Conservation (phyloP, 2,888 invertebrate genomes). For the Dioctria rufipes region DNA sequence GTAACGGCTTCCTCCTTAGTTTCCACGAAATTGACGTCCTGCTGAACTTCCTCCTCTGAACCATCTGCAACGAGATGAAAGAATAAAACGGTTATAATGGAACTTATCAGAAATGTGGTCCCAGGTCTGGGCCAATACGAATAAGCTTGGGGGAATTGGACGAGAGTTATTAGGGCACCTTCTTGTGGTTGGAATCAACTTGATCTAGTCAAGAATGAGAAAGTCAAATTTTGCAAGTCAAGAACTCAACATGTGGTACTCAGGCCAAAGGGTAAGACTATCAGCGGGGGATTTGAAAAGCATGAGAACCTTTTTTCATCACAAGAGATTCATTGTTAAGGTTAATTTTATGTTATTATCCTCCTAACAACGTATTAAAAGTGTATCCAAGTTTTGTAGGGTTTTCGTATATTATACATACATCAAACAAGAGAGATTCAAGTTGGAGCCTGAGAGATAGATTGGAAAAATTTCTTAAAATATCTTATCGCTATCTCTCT, state of each 20-base stretch:
- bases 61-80: slow-evolving; percentile 54
- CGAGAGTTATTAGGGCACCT: slow-evolving; percentile 28
- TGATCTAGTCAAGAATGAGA: slow-evolving; percentile 1
- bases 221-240: no score
- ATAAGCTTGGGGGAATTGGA: slow-evolving; percentile 17
- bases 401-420: no score
- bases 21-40: slow-evolving; percentile 63
- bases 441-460: no score
- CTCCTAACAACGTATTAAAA: no score
- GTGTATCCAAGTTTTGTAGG: no score
- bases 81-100: slow-evolving; percentile 43
- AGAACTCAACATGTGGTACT: slow-evolving; percentile 24
- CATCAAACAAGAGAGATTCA: no score
- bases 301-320: not conserved
- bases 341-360: no score
- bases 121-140: slow-evolving; percentile 4
- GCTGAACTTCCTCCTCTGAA: slow-evolving; percentile 56
- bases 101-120: slow-evolving; percentile 8
- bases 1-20: slow-evolving; percentile 66
- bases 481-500: no score
- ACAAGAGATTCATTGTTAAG: no score
- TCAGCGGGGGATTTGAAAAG: not conserved
- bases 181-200: slow-evolving; percentile 6
- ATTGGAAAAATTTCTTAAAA: no score
- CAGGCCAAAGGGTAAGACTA: not conserved